phyloP scores from a whole-genome alignment of 2,797 vertebrate species.

The Eulemur rubriventer region DNA sequence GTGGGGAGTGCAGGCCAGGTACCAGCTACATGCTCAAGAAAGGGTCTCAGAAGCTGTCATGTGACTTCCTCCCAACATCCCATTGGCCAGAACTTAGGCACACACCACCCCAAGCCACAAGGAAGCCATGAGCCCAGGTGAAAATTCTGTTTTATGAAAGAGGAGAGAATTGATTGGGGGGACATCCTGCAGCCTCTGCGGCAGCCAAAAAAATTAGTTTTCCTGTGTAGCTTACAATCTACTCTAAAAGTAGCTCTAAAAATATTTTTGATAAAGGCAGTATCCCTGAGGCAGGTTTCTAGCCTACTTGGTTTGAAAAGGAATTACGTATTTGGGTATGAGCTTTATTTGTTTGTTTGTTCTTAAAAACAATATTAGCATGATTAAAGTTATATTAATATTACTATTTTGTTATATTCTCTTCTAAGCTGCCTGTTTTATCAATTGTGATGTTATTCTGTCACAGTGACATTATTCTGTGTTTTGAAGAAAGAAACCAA shows the following conservation, averaged over 20 bases:
- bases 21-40: background rate
- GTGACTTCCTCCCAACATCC: background rate
- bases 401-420: background rate
- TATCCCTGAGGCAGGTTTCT: background rate
- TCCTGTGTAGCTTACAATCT: background rate
- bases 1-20: background rate
- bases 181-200: background rate
- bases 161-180: background rate
- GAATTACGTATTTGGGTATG: background rate
- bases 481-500: background rate
- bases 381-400: background rate
- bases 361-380: background rate
- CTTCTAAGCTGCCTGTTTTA: background rate
- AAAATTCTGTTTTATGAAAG: background rate
- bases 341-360: background rate
- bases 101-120: background rate
- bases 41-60: background rate
- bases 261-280: background rate
- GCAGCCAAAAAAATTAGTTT: background rate
- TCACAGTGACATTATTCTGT: background rate
- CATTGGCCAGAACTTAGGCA: background rate
- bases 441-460: background rate
- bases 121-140: background rate
- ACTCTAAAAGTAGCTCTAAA: background rate
- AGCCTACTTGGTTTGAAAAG: background rate